These are phyloP conservation scores for Callitettix versicolor DNA, from an alignment of 1,140 invertebrate species.

Conservation along the genomic window DNA sequence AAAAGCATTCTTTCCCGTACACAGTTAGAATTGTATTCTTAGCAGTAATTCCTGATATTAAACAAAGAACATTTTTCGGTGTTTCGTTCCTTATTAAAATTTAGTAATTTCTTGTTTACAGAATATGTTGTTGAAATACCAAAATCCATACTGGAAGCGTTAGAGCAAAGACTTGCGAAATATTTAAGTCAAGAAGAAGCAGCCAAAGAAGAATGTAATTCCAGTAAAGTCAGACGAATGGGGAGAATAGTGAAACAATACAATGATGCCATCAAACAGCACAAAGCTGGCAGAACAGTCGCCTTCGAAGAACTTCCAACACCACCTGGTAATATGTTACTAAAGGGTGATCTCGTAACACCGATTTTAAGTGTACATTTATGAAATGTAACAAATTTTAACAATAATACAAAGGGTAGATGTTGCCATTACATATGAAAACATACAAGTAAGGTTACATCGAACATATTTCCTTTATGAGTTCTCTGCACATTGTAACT, in stretches of 20 bases:
- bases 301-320: conserved; percentile 75
- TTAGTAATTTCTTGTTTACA: neutral
- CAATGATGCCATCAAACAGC: conserved; percentile 72
- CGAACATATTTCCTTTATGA: no score
- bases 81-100: no score
- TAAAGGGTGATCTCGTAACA: neutral
- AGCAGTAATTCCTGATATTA: no score
- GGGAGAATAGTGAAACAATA: conserved; percentile 91
- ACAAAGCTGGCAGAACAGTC: conserved; percentile 65
- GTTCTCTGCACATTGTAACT: no score
- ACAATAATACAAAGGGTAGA: neutral
- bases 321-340: conserved; percentile 70
- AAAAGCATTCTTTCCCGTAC: no score
- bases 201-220: conserved; percentile 67
- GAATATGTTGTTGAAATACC: conserved; percentile 29
- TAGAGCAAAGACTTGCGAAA: conserved; percentile 72
- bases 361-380: neutral
- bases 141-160: conserved; percentile 58
- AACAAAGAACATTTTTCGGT: no score
- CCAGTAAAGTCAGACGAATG: conserved; percentile 76
- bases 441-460: no score
- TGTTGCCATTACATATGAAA: no score
- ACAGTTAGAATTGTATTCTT: no score
- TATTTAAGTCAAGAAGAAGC: conserved; percentile 58
- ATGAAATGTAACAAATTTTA: no score